A percentile compares a stretch with the other conserved stretches of the same genome.
Conservation (phyloP, 2,113 vertebrate species). For the Anarhynchus alexandrinus region DNA sequence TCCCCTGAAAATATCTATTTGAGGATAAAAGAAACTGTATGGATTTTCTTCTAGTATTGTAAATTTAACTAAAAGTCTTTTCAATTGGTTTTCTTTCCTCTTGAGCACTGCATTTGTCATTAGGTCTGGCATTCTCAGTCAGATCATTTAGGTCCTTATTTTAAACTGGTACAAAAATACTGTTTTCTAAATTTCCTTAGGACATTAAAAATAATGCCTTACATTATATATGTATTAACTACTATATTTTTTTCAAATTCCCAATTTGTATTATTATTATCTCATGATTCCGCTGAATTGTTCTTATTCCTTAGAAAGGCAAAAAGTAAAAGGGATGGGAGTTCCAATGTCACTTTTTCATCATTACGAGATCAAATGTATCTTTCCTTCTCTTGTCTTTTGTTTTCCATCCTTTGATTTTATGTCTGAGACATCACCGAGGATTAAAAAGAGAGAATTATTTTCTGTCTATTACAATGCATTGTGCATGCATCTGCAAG, state of each 20-base stretch:
- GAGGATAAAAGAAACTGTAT: not conserved
- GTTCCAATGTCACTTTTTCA: not conserved
- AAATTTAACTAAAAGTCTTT: not conserved
- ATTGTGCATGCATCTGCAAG: not conserved
- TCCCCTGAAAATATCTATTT: not conserved
- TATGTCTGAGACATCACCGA: not conserved
- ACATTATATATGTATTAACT: not conserved
- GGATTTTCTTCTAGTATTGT: not conserved
- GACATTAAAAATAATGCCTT: not conserved
- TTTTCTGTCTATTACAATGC: not conserved
- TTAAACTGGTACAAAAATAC: not conserved
- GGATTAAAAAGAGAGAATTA: not conserved
- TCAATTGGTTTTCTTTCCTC: not conserved
- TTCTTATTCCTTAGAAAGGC: not conserved
- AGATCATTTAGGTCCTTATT: not conserved
- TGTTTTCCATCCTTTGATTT: not conserved
- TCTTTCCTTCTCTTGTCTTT: not conserved
- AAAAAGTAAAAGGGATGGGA: not conserved
- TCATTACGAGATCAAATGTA: fast-evolving
- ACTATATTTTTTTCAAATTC: not conserved
- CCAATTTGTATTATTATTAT: not conserved
- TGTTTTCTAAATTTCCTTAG: not conserved
- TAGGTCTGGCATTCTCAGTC: not conserved
- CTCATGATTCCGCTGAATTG: not conserved
- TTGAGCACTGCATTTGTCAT: not conserved